phyloP scores from a whole-genome alignment of 2,888 invertebrate genomes.

The Criorhina ranunculi region DNA sequence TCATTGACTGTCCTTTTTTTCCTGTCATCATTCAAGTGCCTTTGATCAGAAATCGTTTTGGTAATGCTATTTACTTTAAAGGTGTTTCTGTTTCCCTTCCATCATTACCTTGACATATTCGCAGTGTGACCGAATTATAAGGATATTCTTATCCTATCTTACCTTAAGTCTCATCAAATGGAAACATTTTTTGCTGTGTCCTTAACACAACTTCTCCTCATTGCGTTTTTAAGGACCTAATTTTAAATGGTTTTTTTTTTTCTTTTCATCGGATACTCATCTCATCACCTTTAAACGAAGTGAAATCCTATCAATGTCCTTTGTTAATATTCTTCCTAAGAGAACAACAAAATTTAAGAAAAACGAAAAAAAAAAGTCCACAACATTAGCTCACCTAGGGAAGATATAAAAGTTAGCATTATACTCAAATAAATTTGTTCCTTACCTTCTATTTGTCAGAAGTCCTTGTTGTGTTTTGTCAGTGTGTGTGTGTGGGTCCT shows the following conservation, averaged over 20 bases:
- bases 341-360: conserved; percentile 3
- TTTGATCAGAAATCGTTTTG: conserved; percentile 1
- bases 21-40: background rate
- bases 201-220: background rate
- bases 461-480: background rate
- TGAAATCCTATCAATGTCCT: conserved; percentile 3
- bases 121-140: background rate
- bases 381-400: conserved; percentile 1
- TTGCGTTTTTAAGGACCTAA: background rate
- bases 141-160: background rate
- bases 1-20: conserved; percentile 16
- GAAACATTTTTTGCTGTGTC: background rate
- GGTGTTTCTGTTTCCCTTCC: conserved; percentile 4
- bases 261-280: conserved; percentile 4
- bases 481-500: background rate
- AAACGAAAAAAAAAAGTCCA: background rate
- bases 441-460: background rate
- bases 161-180: background rate
- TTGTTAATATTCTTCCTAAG: conserved; percentile 1
- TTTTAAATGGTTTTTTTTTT: background rate
- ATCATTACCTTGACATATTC: conserved; percentile 31
- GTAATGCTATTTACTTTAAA: conserved; percentile 9
- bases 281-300: background rate
- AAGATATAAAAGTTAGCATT: conserved; percentile 1
- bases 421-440: background rate